These are phyloP conservation scores for Ctenochaetus hawaiiensis DNA, from an alignment of 2,797 vertebrate species.

Conservation along the genomic window DNA sequence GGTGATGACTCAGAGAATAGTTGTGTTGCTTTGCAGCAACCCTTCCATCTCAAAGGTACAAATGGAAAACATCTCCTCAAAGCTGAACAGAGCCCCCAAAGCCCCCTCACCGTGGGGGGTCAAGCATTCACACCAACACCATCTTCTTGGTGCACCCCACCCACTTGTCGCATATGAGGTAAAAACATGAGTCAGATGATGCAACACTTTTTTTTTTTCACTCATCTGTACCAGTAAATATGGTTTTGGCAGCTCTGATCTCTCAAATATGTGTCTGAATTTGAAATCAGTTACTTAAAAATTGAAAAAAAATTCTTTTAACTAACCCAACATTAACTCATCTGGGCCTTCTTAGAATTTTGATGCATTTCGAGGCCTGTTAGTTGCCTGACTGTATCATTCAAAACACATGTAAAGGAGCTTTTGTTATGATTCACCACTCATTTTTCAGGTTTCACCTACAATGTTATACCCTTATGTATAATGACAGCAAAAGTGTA, in stretches of 20 bases:
- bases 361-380: background rate
- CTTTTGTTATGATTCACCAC: background rate
- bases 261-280: background rate
- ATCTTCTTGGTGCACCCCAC: background rate
- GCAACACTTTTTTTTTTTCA: background rate
- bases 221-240: background rate
- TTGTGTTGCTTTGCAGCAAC: background rate
- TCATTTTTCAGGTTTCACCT: background rate
- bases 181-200: conserved; percentile 41
- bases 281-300: conserved; percentile 6
- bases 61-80: background rate
- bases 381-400: too few species aligned
- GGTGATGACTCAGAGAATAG: background rate
- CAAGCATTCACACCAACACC: background rate
- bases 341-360: background rate
- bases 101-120: background rate
- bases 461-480: background rate
- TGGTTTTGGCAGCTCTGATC: conserved; percentile 20
- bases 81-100: background rate
- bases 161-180: background rate
- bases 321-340: background rate
- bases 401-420: too few species aligned
- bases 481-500: background rate
- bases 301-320: background rate
- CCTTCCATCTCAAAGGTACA: background rate